Conservation (phyloP, 2,797 vertebrate genomes). For the Poeciliopsis turneri region DNA sequence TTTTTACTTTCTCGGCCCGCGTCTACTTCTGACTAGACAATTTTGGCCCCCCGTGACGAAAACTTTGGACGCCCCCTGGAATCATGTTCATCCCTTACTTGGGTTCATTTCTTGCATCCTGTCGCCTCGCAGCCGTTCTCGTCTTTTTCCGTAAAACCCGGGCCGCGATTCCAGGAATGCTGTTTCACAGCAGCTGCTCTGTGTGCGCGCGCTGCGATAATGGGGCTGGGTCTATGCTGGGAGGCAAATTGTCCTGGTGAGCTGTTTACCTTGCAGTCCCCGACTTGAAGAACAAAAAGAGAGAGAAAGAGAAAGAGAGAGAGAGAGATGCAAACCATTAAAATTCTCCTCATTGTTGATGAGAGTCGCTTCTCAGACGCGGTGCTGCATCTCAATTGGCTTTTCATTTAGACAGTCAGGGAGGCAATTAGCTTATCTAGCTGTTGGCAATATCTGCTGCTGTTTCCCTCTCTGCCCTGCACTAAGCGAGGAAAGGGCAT, state of each 20-base stretch:
- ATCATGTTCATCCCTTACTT: neutral
- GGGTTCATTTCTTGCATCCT: neutral
- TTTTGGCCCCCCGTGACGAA: no score
- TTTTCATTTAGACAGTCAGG: conserved; percentile 62
- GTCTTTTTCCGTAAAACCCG: conserved; percentile 16
- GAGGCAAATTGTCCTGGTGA: conserved; percentile 33
- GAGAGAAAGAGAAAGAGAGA: no score
- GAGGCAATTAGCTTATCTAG: conserved; percentile 72
- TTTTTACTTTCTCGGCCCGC: no score
- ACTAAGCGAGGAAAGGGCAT: conserved; percentile 22
- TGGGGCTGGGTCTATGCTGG: conserved; percentile 49
- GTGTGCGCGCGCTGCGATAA: conserved; percentile 51
- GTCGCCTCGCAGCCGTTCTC: neutral
- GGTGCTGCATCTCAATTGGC: conserved; percentile 66
- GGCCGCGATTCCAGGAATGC: conserved; percentile 54
- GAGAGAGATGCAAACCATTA: conserved; percentile 57
- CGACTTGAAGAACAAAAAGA: neutral
- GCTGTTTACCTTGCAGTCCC: conserved; percentile 68
- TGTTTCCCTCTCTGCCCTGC: neutral
- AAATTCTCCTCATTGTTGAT: conserved; percentile 73
- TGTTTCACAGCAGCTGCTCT: conserved; percentile 41
- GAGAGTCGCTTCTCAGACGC: conserved; percentile 41
- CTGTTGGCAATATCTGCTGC: conserved; percentile 45
- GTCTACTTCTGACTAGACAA: no score
- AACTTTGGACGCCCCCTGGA: no score